Conservation (phyloP, 1,140 invertebrate genomes). For the Acromyrmex echinatior region DNA sequence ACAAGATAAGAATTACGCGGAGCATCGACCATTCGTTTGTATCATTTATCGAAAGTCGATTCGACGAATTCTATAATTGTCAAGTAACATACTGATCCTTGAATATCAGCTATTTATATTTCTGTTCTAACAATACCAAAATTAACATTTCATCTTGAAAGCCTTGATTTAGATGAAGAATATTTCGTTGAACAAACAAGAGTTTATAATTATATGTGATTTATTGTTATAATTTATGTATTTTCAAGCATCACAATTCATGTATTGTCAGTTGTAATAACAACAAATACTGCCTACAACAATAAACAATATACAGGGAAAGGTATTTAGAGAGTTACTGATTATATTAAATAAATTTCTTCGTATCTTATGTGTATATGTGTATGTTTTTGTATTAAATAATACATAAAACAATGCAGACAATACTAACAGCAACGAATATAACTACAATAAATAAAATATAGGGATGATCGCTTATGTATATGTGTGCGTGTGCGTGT, state of each 20-base stretch:
- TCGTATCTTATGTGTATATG: background rate
- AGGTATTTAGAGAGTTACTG: background rate
- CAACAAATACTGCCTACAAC: background rate
- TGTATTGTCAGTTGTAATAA: background rate
- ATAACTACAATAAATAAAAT: too few relatives aligned
- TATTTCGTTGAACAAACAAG: background rate
- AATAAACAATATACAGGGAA: background rate
- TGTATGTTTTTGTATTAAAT: background rate
- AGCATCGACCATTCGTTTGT: constrained; percentile 12
- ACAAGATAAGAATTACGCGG: constrained; percentile 41
- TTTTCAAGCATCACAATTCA: background rate
- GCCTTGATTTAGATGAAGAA: background rate
- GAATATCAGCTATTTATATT: background rate
- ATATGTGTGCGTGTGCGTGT: too few relatives aligned
- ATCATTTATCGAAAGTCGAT: constrained; percentile 21
- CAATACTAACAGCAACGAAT: too few relatives aligned
- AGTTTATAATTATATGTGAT: background rate
- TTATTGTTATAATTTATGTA: background rate
- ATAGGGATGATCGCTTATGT: too few relatives aligned
- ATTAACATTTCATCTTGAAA: constrained; percentile 2
- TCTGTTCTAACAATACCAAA: background rate
- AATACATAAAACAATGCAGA: too few relatives aligned
- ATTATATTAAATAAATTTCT: background rate
- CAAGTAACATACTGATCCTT: background rate
- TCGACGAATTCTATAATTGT: background rate